Conservation (phyloP, 1,140 invertebrate species). For the Drosophila neocordata region DNA sequence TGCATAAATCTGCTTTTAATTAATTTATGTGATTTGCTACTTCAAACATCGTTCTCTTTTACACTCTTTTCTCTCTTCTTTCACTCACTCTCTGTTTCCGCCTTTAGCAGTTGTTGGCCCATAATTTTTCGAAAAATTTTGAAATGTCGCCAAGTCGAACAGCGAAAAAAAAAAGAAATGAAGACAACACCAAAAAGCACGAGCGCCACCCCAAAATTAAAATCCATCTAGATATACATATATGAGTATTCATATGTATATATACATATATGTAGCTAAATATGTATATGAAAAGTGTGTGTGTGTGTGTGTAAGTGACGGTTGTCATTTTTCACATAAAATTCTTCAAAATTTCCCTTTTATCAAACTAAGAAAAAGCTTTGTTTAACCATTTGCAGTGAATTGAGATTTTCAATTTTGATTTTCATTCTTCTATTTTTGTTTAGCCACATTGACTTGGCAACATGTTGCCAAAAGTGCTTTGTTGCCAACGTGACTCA, state of each 20-base stretch:
- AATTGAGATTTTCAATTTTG: constrained; percentile 31
- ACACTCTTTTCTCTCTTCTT: neutral
- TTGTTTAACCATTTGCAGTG: constrained; percentile 8
- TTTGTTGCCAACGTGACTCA: constrained; percentile 55
- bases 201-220: constrained; percentile 55
- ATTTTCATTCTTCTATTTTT: neutral
- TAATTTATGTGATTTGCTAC: constrained; percentile 61
- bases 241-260: neutral
- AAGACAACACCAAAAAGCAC: constrained; percentile 40
- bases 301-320: constrained; percentile 40
- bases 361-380: constrained; percentile 8
- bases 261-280: neutral
- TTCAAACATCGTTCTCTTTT: constrained; percentile 6
- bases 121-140: constrained; percentile 67
- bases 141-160: constrained; percentile 74
- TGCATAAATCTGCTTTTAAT: constrained; percentile 58
- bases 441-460: neutral
- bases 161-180: constrained; percentile 47
- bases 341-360: constrained; percentile 46
- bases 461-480: constrained; percentile 34
- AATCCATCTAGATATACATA: neutral
- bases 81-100: neutral
- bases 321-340: constrained; percentile 78
- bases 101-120: constrained; percentile 57
- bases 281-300: neutral